phyloP scores from a whole-genome alignment of 2,888 invertebrate genomes.

The Andrena camellia region DNA sequence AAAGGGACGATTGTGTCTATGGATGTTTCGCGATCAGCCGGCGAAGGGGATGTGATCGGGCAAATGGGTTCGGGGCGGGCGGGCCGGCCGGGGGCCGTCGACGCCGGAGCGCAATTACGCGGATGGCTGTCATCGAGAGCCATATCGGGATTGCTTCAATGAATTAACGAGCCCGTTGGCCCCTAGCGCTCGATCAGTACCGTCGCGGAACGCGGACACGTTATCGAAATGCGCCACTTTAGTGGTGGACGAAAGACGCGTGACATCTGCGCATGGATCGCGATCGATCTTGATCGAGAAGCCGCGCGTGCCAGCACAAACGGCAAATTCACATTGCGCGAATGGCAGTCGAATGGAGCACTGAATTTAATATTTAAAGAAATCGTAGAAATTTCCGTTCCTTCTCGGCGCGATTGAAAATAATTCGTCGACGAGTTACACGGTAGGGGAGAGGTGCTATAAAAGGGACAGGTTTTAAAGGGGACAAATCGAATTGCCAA shows the following conservation, averaged over 20 bases:
- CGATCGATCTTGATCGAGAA: not conserved
- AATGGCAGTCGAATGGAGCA: too few species aligned
- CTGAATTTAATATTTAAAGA: too few species aligned
- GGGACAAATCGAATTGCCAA: too few species aligned
- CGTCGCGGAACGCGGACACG: not conserved
- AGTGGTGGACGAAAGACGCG: slow-evolving; percentile 33
- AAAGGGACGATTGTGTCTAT: not conserved
- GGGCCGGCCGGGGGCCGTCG: not conserved
- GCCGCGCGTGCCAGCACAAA: too few species aligned
- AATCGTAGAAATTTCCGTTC: too few species aligned
- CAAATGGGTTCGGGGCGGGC: too few species aligned
- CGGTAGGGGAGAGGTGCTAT: too few species aligned
- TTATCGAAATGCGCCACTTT: slow-evolving; percentile 15
- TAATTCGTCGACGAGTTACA: too few species aligned
- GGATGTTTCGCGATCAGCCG: not conserved
- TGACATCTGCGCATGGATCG: not conserved
- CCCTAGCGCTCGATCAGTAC: slow-evolving; percentile 9
- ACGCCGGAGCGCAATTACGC: slow-evolving; percentile 41
- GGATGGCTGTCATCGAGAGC: slow-evolving; percentile 38
- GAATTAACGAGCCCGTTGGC: slow-evolving; percentile 54
- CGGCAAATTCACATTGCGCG: too few species aligned
- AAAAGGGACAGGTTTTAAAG: too few species aligned
- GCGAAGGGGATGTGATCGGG: slow-evolving; percentile 2
- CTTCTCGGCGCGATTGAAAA: too few species aligned
- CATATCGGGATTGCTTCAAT: slow-evolving; percentile 50